Conservation (phyloP, 2,113 vertebrate species). For the Nettapus auritus region DNA sequence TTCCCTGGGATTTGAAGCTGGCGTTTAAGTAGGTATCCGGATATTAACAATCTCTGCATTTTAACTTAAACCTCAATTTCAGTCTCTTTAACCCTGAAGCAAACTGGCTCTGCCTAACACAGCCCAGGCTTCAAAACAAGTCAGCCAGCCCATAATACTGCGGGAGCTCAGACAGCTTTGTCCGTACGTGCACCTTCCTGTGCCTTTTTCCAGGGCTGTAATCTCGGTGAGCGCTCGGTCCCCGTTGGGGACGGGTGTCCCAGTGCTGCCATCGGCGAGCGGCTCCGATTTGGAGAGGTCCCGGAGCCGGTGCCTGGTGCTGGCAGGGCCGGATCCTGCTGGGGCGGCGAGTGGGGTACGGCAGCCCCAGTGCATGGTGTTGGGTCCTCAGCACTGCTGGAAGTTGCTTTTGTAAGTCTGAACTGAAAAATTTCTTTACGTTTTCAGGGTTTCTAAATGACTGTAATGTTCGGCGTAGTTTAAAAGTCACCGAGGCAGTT, state of each 20-base stretch:
- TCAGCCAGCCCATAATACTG: slow-evolving; percentile 54
- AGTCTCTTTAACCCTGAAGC: slow-evolving; percentile 36
- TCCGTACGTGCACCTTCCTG: slow-evolving; percentile 35
- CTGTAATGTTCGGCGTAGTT: neutral
- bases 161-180: slow-evolving; percentile 63
- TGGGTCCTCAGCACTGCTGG: slow-evolving; percentile 50
- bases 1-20: neutral
- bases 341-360: slow-evolving; percentile 34
- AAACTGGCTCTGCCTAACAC: slow-evolving; percentile 2
- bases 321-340: slow-evolving; percentile 33
- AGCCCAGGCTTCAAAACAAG: slow-evolving; percentile 14
- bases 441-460: slow-evolving; percentile 60
- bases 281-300: slow-evolving; percentile 51
- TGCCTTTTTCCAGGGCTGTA: slow-evolving; percentile 51
- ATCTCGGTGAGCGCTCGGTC: slow-evolving; percentile 56
- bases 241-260: slow-evolving; percentile 26
- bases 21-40: neutral
- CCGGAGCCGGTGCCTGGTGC: neutral
- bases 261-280: slow-evolving; percentile 24
- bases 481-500: slow-evolving; percentile 40
- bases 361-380: slow-evolving; percentile 7
- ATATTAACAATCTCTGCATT: neutral
- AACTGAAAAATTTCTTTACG: slow-evolving; percentile 17
- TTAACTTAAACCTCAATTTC: neutral
- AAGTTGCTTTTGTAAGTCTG: slow-evolving; percentile 50